Conservation (phyloP, 1,140 invertebrate genomes). For the Lepidurus couesii region DNA sequence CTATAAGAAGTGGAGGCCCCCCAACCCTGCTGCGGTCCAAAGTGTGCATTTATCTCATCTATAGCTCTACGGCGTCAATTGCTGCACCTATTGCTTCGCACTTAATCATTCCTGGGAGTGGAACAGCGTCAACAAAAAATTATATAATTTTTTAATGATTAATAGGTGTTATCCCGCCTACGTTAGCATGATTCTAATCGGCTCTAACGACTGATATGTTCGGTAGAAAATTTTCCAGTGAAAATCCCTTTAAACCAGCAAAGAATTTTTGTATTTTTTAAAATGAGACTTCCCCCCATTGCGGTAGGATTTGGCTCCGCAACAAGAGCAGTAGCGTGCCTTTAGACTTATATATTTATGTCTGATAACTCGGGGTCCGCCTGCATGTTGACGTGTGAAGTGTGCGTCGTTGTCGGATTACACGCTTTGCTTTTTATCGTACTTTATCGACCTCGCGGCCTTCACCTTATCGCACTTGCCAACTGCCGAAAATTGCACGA, state of each 20-base stretch:
- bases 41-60: background rate
- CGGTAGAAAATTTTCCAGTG: too few relatives aligned
- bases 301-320: background rate
- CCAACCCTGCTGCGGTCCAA: background rate
- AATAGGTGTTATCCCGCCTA: background rate
- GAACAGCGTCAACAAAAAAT: background rate
- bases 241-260: background rate
- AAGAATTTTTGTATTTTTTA: background rate
- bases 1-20: background rate
- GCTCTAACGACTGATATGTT: too few relatives aligned
- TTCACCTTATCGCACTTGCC: background rate
- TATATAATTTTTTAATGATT: too few relatives aligned
- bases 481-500: background rate
- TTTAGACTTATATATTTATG: constrained; percentile 12
- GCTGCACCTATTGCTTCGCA: constrained; percentile 12
- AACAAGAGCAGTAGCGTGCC: constrained; percentile 12
- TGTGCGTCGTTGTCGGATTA: constrained; percentile 17
- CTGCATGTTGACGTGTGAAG: constrained; percentile 21
- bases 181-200: background rate
- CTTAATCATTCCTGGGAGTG: background rate
- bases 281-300: background rate
- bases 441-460: constrained; percentile 8
- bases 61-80: background rate
- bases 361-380: constrained; percentile 1
- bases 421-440: constrained; percentile 22